phyloP scores from a whole-genome alignment of 2,797 vertebrate genomes.

The Crocidura indochinensis region DNA sequence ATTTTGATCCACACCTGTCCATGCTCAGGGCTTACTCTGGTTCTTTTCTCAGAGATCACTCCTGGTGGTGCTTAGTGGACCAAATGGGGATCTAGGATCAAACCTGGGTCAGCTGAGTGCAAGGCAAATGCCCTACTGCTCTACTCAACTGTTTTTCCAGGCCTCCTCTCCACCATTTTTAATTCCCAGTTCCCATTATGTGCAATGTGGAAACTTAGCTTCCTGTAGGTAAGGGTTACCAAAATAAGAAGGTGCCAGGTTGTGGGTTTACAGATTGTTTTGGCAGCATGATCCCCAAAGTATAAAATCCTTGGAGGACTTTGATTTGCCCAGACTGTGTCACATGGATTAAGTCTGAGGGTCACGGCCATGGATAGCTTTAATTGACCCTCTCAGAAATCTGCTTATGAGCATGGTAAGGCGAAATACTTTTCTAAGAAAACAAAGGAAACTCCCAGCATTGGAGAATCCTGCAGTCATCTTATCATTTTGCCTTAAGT shows the following conservation, averaged over 20 bases:
- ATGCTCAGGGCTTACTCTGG: background rate
- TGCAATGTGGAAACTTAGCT: background rate
- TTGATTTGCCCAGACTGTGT: background rate
- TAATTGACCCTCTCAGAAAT: background rate
- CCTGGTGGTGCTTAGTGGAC: too few relatives aligned
- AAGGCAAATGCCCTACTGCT: too few relatives aligned
- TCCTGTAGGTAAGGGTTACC: background rate
- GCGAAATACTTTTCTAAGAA: background rate
- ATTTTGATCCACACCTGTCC: background rate
- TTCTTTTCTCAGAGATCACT: too few relatives aligned
- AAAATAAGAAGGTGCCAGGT: background rate
- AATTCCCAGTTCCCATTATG: background rate
- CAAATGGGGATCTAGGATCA: too few relatives aligned
- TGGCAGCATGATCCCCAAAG: background rate
- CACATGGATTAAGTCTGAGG: background rate
- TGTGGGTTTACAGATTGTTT: background rate
- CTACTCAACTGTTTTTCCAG: too few relatives aligned
- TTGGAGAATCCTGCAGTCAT: background rate
- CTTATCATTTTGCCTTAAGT: background rate
- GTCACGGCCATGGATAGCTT: background rate
- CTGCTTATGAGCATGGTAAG: background rate
- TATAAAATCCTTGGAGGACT: constrained; percentile 1
- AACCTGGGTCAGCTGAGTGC: too few relatives aligned
- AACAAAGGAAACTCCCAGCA: background rate
- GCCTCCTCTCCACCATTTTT: background rate